These are phyloP conservation scores for Harmothoe impar DNA, from an alignment of 2,888 invertebrate species.

Conservation along the genomic window DNA sequence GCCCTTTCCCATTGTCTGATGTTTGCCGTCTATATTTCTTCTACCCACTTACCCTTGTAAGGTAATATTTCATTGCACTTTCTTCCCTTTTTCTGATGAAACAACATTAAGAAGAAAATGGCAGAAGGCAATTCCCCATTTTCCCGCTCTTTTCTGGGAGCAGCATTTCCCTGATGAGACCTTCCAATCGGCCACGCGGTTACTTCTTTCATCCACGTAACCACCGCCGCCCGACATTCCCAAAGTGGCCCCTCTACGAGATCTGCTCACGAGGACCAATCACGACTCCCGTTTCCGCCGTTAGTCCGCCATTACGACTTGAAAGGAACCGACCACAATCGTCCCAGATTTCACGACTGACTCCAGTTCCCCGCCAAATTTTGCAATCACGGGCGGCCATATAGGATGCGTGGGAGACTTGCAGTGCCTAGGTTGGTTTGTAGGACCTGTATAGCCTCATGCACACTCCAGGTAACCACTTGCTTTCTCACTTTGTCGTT, in stretches of 20 bases:
- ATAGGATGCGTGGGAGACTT: not conserved
- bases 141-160: too few relatives aligned
- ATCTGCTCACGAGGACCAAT: not conserved
- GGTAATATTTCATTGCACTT: too few relatives aligned
- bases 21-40: too few relatives aligned
- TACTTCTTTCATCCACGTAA: not conserved
- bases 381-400: conserved; percentile 4
- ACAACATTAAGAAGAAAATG: too few relatives aligned
- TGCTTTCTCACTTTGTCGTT: too few relatives aligned
- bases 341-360: not conserved
- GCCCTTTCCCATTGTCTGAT: too few relatives aligned
- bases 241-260: not conserved
- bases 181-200: not conserved
- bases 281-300: not conserved
- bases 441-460: too few relatives aligned
- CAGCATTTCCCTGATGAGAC: not conserved
- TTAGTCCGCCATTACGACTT: conserved; percentile 17
- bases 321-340: conserved; percentile 28
- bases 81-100: too few relatives aligned
- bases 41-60: too few relatives aligned
- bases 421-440: not conserved
- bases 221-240: not conserved
- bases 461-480: too few relatives aligned
- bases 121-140: too few relatives aligned
- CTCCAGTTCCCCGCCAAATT: not conserved